Evolutionary conservation across 2,113 vertebrate species (phyloP).

Genomic region (Callocephalon fimbriatum): DNA sequence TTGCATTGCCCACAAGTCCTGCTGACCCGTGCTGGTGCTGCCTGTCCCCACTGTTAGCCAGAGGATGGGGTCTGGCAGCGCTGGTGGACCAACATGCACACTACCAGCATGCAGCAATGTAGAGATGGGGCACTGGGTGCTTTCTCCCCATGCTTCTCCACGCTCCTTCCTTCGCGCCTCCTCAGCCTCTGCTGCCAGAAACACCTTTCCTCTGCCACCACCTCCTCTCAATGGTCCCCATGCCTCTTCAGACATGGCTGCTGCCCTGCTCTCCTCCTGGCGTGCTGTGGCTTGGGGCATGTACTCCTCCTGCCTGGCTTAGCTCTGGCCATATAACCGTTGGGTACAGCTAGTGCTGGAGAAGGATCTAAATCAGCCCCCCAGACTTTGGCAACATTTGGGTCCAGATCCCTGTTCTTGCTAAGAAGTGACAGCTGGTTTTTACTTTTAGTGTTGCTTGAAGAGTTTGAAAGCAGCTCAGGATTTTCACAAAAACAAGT

Average conservation of each 20-base stretch:
- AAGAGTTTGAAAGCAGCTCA: background rate
- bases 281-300: fast-evolving
- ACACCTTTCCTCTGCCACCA: background rate
- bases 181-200: background rate
- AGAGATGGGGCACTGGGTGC: fast-evolving
- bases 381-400: background rate
- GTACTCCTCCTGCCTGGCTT: background rate
- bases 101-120: fast-evolving
- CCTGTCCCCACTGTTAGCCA: fast-evolving
- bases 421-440: background rate
- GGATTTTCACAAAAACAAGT: background rate
- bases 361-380: background rate
- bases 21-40: background rate
- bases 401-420: background rate
- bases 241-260: background rate
- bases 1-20: fast-evolving
- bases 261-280: fast-evolving
- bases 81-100: fast-evolving
- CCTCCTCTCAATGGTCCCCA: background rate
- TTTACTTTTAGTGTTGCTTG: background rate
- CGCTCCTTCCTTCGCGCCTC: fast-evolving
- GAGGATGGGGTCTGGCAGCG: fast-evolving
- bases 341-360: background rate
- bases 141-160: background rate
- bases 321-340: fast-evolving